Base-by-base conservation (phyloP, 1,140 invertebrate species). In the Drosophila sucinea region DNA sequence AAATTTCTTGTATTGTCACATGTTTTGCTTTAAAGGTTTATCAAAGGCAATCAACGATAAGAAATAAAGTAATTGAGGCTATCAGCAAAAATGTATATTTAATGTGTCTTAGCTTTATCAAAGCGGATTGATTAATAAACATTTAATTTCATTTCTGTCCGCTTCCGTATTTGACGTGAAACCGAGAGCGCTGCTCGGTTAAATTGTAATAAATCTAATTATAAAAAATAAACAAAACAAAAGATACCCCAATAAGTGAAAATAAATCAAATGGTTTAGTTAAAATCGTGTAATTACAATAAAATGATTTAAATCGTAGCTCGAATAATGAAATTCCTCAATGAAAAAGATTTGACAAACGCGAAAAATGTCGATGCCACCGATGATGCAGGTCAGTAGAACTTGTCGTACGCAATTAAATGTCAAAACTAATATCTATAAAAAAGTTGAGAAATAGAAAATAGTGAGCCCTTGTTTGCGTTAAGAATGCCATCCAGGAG, bases 251-350 rank as follows among this genome's bases (percentile, higher is more conserved):
- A 47, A 27, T 30, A 32, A 32, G 4, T 56, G 5, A 56, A 56
- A 2, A 47, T 25, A 47, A 47, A 47, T 47, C 44, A 47, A 47
- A 47, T 47, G 44, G 44, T 47, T 47, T 47, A 47, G 17, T 23
- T 47, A 25, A 47, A 7, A 27, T 2, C 44, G 23, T 27, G 6
- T 7, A 51, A 6, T 27, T 27, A 51, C 44, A 2, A 10, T 27
- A 51, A 51, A 51, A 51, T 51, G 44, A 27, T 25, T 27, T 25
- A 51, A 27, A 23, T 27, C 23, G 25, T 25, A 25, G 3, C 44
- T 51, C 44, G 44, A 51, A 51, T 51, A 73, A 57, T 60, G 33
- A 61, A 30, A 70, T 69, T 62, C 44, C 57, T 25, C 29, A 72
- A 1, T 8, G 44, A 51, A 5, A 51, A 23, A 51, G 44, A 51